These are phyloP conservation scores for Polietes domitor DNA, from an alignment of 2,888 invertebrate species.

Conservation along the genomic window DNA sequence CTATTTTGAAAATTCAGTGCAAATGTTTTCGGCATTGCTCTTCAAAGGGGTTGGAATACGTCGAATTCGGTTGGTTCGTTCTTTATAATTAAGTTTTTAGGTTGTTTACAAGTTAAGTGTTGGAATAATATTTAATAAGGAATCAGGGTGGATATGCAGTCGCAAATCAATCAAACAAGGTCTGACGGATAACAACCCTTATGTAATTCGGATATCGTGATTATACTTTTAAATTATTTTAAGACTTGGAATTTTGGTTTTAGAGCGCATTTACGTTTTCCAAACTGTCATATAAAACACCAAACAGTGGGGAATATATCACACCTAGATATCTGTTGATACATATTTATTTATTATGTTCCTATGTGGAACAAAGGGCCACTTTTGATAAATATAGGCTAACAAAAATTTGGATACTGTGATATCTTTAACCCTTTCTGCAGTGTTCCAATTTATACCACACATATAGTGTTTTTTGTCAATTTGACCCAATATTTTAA, in stretches of 20 bases:
- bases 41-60: conserved; percentile 33
- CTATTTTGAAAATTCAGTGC: not conserved
- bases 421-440: too few relatives aligned
- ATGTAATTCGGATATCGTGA: not conserved
- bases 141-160: conserved; percentile 40
- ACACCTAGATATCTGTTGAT: too few relatives aligned
- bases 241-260: conserved; percentile 16
- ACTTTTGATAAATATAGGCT: too few relatives aligned
- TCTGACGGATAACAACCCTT: conserved; percentile 49
- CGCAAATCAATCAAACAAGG: conserved; percentile 54
- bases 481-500: too few relatives aligned
- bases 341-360: too few relatives aligned
- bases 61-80: conserved; percentile 61
- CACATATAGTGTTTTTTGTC: too few relatives aligned
- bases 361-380: too few relatives aligned
- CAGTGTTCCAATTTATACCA: too few relatives aligned
- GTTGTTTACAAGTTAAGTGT: conserved; percentile 75
- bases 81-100: conserved; percentile 72
- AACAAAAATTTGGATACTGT: too few relatives aligned
- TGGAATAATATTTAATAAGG: conserved; percentile 46
- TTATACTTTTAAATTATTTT: not conserved
- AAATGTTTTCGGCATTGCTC: conserved; percentile 1
- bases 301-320: too few relatives aligned
- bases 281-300: too few relatives aligned
- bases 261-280: too few relatives aligned